phyloP scores from a whole-genome alignment of 2,113 vertebrate genomes.

The Chloroceryle aenea region DNA sequence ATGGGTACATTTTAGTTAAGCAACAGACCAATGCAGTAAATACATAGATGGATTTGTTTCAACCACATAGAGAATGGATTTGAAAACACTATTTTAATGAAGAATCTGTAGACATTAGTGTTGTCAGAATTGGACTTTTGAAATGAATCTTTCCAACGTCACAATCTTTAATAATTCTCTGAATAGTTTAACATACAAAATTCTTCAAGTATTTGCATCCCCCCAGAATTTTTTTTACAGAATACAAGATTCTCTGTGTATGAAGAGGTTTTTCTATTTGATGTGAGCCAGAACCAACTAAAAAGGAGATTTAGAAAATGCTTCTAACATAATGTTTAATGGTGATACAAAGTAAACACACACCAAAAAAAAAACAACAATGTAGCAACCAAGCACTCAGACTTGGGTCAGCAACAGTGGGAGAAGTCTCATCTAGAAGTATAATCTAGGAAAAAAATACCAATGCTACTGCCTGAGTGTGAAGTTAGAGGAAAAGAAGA shows the following conservation, averaged over 20 bases:
- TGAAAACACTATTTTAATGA: background rate
- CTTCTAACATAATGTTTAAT: background rate
- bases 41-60: background rate
- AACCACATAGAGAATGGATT: background rate
- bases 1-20: background rate
- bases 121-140: background rate
- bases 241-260: background rate
- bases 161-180: background rate
- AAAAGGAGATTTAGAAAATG: background rate
- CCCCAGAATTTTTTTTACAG: background rate
- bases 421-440: background rate
- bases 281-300: background rate
- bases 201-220: background rate
- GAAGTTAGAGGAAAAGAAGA: background rate
- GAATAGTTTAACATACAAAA: background rate
- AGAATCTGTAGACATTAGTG: background rate
- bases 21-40: background rate
- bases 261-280: background rate
- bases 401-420: background rate
- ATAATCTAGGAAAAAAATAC: background rate
- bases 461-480: background rate
- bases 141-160: background rate
- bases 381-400: background rate
- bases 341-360: background rate
- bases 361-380: background rate